Evolutionary conservation across 1,140 invertebrate genomes (phyloP).

Genomic region (Eueides isabella): DNA sequence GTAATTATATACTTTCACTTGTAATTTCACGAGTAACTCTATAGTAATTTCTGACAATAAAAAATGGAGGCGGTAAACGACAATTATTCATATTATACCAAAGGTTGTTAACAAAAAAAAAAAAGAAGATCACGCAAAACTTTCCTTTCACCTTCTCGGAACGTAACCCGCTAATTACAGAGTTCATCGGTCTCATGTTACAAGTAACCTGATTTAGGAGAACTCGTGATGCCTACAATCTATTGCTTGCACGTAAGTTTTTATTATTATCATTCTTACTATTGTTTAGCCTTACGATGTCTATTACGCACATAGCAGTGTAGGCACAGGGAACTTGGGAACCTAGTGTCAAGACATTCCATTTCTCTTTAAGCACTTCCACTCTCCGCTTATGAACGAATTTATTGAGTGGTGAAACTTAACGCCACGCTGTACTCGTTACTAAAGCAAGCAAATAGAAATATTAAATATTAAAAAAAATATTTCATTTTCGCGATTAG

Average conservation of each 20-base stretch:
- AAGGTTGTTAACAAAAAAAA: conserved; percentile 56
- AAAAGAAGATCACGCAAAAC: conserved; percentile 58
- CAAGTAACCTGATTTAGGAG: conserved; percentile 44
- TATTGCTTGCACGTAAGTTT: conserved; percentile 26
- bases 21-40: conserved; percentile 54
- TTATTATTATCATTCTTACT: conserved; percentile 21
- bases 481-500: too few species aligned
- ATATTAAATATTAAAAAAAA: too few species aligned
- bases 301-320: too few species aligned
- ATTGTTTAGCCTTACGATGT: too few species aligned
- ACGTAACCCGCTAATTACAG: conserved; percentile 64
- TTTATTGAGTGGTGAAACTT: too few species aligned
- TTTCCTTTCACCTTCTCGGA: conserved; percentile 68
- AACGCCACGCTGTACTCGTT: too few species aligned
- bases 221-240: conserved; percentile 35
- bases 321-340: too few species aligned
- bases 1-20: conserved; percentile 70
- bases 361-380: too few species aligned
- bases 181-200: conserved; percentile 61
- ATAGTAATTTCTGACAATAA: conserved; percentile 62
- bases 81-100: conserved; percentile 69
- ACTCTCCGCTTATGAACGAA: too few species aligned
- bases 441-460: too few species aligned
- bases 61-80: conserved; percentile 44
- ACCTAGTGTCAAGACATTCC: too few species aligned